Evolutionary conservation across 2,888 invertebrate species (phyloP), one percentile per base, ranked within the genome.

Genomic region (Cinara cedri): DNA sequence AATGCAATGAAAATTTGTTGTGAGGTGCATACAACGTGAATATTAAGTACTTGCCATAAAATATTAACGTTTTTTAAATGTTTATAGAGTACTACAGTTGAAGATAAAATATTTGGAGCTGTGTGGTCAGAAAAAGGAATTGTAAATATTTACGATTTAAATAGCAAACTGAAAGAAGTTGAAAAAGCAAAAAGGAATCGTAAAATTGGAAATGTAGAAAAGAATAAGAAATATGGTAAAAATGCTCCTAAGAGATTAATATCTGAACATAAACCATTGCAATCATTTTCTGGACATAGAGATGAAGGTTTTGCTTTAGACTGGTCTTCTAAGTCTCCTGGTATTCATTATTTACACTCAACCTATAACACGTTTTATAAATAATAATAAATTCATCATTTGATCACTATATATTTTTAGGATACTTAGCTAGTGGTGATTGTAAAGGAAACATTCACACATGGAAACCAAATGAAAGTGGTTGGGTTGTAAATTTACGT

Each of bases 111-210:
- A 3, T 86, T 96, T 82, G 96, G 94, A 68, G 98, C 98, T 1
- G 92, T 93, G 63, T 99, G 98, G 98, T 98, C 98, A 83, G 98
- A 98, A 87, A 87, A 93, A 80, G 97, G 97, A 0, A 90, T 92
- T 83, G 97, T 99, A 0, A 92, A 94, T 84, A 89, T 99, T 82
- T 98, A 96, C 94, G 93, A 98, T 86, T 88, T 98, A 84, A 91
- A 91, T 34, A 89, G 90, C 82, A 93, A 95, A 84, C 84, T 98
- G 21, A 90, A 91, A 85, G 93, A 92, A 14, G 89, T 97, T 0
- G 93, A 96, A 84, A 91, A 93, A 85, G 78, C 70, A 3, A 88
- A 90, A 54, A 80, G 81, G 13, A 80, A 81, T 42, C 82, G 81
- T 60, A 82, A 81, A 80, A 81, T 81, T 34, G 71, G 63, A 66